Percentiles rank a stretch among this genome's conserved stretches.
Conservation (phyloP, 2,888 invertebrate genomes). For the Stictocephala bisonia region DNA sequence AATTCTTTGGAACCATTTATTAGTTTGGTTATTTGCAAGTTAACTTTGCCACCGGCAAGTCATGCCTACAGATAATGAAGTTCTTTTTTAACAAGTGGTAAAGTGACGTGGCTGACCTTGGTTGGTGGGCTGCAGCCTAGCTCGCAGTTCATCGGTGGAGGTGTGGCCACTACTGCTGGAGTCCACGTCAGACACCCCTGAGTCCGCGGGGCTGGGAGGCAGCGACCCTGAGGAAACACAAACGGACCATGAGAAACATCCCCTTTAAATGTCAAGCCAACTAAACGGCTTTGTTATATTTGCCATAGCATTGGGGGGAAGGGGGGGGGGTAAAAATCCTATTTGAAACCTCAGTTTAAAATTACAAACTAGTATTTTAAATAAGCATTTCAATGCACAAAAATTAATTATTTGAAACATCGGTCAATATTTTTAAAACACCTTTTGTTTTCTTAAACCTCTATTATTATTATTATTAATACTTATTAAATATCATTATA, state of each 20-base stretch:
- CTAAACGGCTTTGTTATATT: not conserved
- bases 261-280: not conserved
- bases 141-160: conserved; percentile 86
- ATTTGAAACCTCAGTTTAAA: not conserved
- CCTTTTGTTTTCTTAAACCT: too few species aligned
- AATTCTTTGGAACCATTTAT: too few species aligned
- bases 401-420: too few species aligned
- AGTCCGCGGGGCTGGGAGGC: conserved; percentile 97
- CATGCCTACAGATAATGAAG: too few species aligned
- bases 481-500: too few species aligned
- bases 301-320: not conserved
- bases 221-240: conserved; percentile 79
- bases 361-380: not conserved
- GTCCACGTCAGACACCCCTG: conserved; percentile 97
- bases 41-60: too few species aligned
- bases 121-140: conserved; percentile 78
- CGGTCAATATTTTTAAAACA: too few species aligned
- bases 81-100: too few species aligned
- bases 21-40: too few species aligned
- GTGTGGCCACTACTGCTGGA: conserved; percentile 77
- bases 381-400: not conserved
- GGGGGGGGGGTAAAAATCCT: not conserved
- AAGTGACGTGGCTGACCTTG: conserved; percentile 51
- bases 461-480: too few species aligned
- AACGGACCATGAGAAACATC: conserved; percentile 57